These are phyloP conservation scores for Liolophura sinensis DNA, from an alignment of 1,140 invertebrate species.

Conservation along the genomic window DNA sequence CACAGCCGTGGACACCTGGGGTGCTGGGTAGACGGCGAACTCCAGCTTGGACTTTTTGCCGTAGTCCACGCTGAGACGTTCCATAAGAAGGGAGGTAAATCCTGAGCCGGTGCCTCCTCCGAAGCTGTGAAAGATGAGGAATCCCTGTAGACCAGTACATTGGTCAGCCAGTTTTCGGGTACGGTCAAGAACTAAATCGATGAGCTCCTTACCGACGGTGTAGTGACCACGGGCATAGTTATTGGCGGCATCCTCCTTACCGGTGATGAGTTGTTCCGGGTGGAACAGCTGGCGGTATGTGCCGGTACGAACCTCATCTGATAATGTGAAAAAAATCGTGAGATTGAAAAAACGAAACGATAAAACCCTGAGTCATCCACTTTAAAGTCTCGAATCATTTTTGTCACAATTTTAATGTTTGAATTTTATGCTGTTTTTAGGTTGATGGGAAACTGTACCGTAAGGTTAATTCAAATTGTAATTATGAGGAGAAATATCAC, in stretches of 20 bases:
- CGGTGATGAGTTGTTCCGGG: slow-evolving; percentile 69
- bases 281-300: slow-evolving; percentile 67
- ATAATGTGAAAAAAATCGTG: not conserved
- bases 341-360: too few species aligned
- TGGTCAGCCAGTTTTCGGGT: slow-evolving; percentile 31
- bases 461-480: too few species aligned
- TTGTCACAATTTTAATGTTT: too few species aligned
- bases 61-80: slow-evolving; percentile 81
- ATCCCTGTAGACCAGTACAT: slow-evolving; percentile 31
- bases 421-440: too few species aligned
- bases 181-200: slow-evolving; percentile 34
- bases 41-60: slow-evolving; percentile 36
- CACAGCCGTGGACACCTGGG: slow-evolving; percentile 70
- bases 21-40: slow-evolving; percentile 64
- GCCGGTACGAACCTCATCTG: slow-evolving; percentile 69
- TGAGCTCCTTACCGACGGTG: slow-evolving; percentile 54
- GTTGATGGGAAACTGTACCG: too few species aligned
- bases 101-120: slow-evolving; percentile 76
- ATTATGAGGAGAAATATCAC: too few species aligned
- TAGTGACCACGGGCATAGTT: slow-evolving; percentile 53
- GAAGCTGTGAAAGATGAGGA: slow-evolving; percentile 24
- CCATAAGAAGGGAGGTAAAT: slow-evolving; percentile 85
- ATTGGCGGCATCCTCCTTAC: slow-evolving; percentile 56
- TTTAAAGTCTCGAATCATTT: too few species aligned
- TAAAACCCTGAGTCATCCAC: too few species aligned